phyloP scores from a whole-genome alignment of 2,888 invertebrate genomes.

The Sthenelais limicola region DNA sequence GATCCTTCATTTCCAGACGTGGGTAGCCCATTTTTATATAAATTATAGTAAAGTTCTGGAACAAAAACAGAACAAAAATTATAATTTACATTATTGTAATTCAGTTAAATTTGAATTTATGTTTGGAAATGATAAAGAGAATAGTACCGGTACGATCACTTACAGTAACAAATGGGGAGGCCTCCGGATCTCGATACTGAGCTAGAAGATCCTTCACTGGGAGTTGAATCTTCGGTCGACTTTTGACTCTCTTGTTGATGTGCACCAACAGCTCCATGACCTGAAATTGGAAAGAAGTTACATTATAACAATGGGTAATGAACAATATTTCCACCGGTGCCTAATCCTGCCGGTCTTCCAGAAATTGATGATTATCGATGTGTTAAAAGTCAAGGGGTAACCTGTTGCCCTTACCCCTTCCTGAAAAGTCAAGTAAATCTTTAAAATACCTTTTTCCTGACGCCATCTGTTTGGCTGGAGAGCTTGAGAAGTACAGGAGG shows the following conservation, averaged over 20 bases:
- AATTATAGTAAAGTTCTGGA: constrained; percentile 92
- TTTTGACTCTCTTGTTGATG: constrained; percentile 90
- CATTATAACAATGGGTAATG: constrained; percentile 1
- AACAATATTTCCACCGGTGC: background rate
- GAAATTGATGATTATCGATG: no score
- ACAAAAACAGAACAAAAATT: constrained; percentile 36
- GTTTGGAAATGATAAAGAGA: background rate
- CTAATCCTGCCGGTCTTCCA: no score
- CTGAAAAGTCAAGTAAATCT: no score
- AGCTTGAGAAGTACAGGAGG: constrained; percentile 92
- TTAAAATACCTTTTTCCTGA: constrained; percentile 79
- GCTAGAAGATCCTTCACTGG: constrained; percentile 87
- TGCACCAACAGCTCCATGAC: constrained; percentile 94
- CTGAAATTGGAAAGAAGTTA: constrained; percentile 72
- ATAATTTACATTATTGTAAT: no score
- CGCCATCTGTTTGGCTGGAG: constrained; percentile 88
- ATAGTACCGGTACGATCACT: constrained; percentile 68
- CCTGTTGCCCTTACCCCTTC: no score
- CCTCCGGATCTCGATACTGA: constrained; percentile 84
- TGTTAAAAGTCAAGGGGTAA: no score
- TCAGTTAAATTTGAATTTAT: background rate
- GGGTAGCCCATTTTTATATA: constrained; percentile 95
- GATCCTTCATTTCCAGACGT: constrained; percentile 82
- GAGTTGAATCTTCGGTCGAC: constrained; percentile 85
- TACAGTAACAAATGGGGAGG: constrained; percentile 85